phyloP scores from a whole-genome alignment of 2,797 vertebrate genomes.

The Tenualosa thibaudeaui region DNA sequence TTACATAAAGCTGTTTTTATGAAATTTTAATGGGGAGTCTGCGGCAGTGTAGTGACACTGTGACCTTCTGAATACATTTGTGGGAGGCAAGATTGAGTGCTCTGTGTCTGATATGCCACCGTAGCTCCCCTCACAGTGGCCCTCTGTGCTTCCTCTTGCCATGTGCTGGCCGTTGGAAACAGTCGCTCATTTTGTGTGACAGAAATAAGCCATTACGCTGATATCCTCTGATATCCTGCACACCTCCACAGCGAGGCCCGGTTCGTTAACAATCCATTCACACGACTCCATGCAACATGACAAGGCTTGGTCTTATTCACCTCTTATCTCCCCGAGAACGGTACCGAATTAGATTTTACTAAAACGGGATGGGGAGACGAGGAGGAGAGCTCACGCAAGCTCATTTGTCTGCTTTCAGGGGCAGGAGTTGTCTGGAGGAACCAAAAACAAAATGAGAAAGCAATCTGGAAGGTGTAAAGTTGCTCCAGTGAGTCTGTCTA shows the following conservation, averaged over 20 bases:
- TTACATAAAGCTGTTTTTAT: slow-evolving; percentile 71
- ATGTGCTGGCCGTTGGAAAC: slow-evolving; percentile 47
- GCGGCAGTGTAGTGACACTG: slow-evolving; percentile 61
- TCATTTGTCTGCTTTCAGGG: not conserved
- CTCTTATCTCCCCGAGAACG: not conserved
- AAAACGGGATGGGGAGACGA: slow-evolving; percentile 26
- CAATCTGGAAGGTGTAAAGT: slow-evolving; percentile 12
- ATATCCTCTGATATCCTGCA: slow-evolving; percentile 51
- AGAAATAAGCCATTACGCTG: slow-evolving; percentile 56
- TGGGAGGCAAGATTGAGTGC: slow-evolving; percentile 62
- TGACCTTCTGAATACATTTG: slow-evolving; percentile 74
- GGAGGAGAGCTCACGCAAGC: not conserved
- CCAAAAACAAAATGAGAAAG: not conserved
- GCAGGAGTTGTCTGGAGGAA: not conserved
- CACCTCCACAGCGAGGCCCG: slow-evolving; percentile 56
- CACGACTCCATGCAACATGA: not conserved
- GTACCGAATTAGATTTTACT: not conserved
- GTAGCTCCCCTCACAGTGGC: slow-evolving; percentile 57
- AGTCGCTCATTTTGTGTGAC: slow-evolving; percentile 54
- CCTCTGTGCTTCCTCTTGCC: slow-evolving; percentile 19
- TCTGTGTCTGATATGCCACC: slow-evolving; percentile 63
- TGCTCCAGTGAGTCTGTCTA: not conserved
- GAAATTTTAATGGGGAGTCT: slow-evolving; percentile 70
- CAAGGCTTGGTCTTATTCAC: slow-evolving; percentile 1
- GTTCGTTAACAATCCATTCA: slow-evolving; percentile 32